Conservation (phyloP, 1,140 invertebrate species). For the Palaemon carinicauda region DNA sequence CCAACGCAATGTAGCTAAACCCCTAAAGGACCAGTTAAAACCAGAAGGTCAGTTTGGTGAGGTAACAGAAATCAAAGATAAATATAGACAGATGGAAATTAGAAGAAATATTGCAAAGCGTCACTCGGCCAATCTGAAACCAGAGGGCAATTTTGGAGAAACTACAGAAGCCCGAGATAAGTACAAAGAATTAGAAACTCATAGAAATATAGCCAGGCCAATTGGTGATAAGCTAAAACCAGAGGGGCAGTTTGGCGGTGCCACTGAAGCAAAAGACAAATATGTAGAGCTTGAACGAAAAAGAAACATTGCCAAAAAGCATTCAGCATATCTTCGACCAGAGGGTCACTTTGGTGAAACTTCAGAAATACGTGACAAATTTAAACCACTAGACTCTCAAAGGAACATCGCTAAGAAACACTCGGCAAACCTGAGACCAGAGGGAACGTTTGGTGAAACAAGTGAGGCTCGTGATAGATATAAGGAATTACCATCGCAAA, state of each 20-base stretch:
- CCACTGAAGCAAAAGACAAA: slow-evolving; percentile 15
- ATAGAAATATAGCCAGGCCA: slow-evolving; percentile 9
- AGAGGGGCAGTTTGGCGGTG: slow-evolving; percentile 35
- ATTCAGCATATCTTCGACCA: not conserved
- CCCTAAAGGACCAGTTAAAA: not conserved
- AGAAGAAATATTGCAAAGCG: not conserved
- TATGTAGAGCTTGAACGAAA: not conserved
- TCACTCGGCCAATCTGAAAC: not conserved
- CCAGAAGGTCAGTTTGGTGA: slow-evolving; percentile 22
- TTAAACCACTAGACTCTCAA: not conserved
- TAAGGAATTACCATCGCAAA: not conserved
- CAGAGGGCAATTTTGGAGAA: slow-evolving; percentile 11
- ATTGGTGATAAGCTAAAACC: slow-evolving; percentile 9
- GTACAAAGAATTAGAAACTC: not conserved
- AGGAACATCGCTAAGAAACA: slow-evolving; percentile 35
- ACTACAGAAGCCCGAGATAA: slow-evolving; percentile 3
- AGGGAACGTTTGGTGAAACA: slow-evolving; percentile 19
- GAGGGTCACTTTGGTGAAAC: slow-evolving; percentile 34
- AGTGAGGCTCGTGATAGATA: slow-evolving; percentile 18
- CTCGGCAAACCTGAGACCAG: slow-evolving; percentile 15
- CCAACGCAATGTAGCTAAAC: not conserved
- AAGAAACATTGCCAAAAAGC: slow-evolving; percentile 31
- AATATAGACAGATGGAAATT: slow-evolving; percentile 9
- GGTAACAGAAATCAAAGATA: slow-evolving; percentile 31
- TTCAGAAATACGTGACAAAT: slow-evolving; percentile 16